Conservation (phyloP, 1,140 invertebrate species). For the Temnothorax curvispinosus region DNA sequence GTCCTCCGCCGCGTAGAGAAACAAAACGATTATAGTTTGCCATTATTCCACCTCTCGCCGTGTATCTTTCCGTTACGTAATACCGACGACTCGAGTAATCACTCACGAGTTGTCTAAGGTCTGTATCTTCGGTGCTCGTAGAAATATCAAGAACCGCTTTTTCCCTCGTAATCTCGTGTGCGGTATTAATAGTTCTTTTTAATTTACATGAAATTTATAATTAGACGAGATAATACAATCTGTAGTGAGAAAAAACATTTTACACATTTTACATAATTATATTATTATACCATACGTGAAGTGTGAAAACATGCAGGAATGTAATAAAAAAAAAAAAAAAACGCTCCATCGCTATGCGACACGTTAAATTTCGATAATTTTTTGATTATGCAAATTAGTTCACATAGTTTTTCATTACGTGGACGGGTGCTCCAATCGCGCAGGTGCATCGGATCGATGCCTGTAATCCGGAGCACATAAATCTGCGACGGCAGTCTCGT, state of each 20-base stretch:
- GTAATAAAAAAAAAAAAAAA: background rate
- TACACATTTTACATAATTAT: background rate
- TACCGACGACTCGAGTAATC: background rate
- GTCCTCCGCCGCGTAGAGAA: slow-evolving; percentile 3
- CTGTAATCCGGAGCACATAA: slow-evolving; percentile 52
- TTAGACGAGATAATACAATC: background rate
- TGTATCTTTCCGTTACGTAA: slow-evolving; percentile 36
- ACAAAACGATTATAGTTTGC: slow-evolving; percentile 41
- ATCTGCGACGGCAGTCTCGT: slow-evolving; percentile 22
- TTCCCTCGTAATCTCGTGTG: background rate
- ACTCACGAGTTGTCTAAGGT: background rate
- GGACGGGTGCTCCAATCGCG: background rate
- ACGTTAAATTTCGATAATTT: background rate
- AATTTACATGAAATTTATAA: background rate
- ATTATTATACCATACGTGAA: background rate
- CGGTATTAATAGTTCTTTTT: background rate
- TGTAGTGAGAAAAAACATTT: background rate
- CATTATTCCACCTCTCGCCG: background rate
- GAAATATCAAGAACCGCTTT: background rate
- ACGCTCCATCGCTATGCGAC: background rate
- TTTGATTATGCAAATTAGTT: background rate
- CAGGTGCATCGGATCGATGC: slow-evolving; percentile 14
- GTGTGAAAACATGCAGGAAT: background rate
- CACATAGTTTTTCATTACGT: slow-evolving; percentile 16
- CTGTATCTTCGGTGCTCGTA: background rate